Base-by-base conservation (phyloP, 1,140 invertebrate species). In the Drosophila tsacasi region DNA sequence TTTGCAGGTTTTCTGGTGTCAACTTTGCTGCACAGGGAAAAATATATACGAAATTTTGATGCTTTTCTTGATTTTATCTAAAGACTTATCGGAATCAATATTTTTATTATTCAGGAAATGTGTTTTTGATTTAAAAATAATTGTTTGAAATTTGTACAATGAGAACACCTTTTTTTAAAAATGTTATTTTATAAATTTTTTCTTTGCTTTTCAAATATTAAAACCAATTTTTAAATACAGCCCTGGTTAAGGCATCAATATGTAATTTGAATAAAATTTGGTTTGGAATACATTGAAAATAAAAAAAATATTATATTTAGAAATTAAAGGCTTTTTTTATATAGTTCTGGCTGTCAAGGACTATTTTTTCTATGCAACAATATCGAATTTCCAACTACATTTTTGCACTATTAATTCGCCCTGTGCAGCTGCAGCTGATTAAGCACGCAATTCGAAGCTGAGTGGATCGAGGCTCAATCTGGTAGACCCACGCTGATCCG, bases 401-500 rank as follows among this genome's bases (percentile, higher is more conserved):
- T n/a, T 13, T 55, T 17, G 1, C 35, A 9, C 13, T 15, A 0
- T 12, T 39, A n/a, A 46, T 69, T 66, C 30, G 54, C 66, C 17
- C 67, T 37, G 73, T 76, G 55, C n/a, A 57, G 35, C 19, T 86
- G 82, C 83, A 86, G 52, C 61, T 73, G 61, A 76, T 60, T 61
- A 67, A 65, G 54, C 61, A 66, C 30, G 49, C 63, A 62, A 64
- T 73, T 32, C 30, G 6, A 54, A 32, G 50, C 49, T 10, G 52
- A 23, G 23, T 54, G 13, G 13, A 54, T 35, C 0, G 52, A 54
- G 52, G 9, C 54, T 92, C 82, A 92, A 76, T 92, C 91, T 30
- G 91, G 91, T 47, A 92, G 62, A 9, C 91, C 91, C 76, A 92
- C 91, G 83, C 82, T 92, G 57, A 92, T 59, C 25, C 91, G 87